These are phyloP conservation scores for Syrista parreyssii DNA, from an alignment of 2,888 invertebrate genomes.

Conservation along the genomic window DNA sequence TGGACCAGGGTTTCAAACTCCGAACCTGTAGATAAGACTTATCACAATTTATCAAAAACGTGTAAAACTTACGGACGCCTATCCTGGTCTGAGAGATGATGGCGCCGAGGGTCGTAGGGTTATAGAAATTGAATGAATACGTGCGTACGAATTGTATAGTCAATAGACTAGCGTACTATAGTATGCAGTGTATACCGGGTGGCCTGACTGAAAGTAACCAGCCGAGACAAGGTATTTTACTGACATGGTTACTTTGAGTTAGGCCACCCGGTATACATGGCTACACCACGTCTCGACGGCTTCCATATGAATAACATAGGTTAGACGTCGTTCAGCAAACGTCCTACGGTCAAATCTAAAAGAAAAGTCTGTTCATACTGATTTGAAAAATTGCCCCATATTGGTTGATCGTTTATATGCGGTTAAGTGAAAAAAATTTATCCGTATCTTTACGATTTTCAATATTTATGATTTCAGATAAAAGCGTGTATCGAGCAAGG, in stretches of 20 bases:
- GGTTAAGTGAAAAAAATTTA: background rate
- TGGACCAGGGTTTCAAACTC: background rate
- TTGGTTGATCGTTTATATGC: background rate
- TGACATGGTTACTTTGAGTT: background rate
- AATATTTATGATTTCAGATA: background rate
- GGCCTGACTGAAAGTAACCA: background rate
- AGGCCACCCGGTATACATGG: too few relatives aligned
- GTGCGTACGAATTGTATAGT: background rate
- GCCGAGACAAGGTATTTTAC: background rate
- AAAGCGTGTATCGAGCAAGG: background rate
- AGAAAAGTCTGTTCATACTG: background rate
- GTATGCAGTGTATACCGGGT: background rate
- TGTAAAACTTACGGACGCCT: background rate
- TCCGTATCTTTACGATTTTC: background rate
- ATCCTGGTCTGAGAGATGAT: background rate
- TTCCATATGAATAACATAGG: background rate
- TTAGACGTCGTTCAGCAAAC: background rate
- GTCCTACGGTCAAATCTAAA: background rate
- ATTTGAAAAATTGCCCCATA: background rate
- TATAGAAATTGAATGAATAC: background rate
- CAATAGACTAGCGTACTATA: background rate
- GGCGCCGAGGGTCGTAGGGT: background rate
- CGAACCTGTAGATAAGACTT: background rate
- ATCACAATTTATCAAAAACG: background rate
- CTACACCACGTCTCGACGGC: too few relatives aligned